phyloP scores from a whole-genome alignment of 2,888 invertebrate genomes.

The Malthinus flaveolus region DNA sequence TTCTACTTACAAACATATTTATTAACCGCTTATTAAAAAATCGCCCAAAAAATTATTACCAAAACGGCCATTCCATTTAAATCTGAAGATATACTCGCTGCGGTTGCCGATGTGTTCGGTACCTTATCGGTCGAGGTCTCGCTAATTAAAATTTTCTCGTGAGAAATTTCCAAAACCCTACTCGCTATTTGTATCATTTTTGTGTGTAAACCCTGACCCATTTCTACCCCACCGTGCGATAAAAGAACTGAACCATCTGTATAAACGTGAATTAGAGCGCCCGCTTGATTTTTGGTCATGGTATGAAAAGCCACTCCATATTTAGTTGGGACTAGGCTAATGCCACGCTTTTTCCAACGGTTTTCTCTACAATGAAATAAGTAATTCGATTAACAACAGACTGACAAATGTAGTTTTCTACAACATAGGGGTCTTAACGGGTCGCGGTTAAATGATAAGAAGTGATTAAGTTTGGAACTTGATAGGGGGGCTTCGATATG shows the following conservation, averaged over 20 bases:
- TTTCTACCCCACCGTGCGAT: slow-evolving; percentile 90
- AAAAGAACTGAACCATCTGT: slow-evolving; percentile 86
- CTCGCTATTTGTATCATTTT: slow-evolving; percentile 94
- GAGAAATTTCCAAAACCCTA: slow-evolving; percentile 68
- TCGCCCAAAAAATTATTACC: slow-evolving; percentile 47
- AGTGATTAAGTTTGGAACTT: no score
- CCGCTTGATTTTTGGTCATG: slow-evolving; percentile 79
- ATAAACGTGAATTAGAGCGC: slow-evolving; percentile 87
- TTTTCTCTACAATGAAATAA: no score
- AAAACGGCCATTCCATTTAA: slow-evolving; percentile 89
- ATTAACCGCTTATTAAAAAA: background rate
- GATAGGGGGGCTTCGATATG: no score
- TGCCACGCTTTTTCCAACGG: slow-evolving; percentile 85
- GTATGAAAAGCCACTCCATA: slow-evolving; percentile 83
- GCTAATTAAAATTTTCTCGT: slow-evolving; percentile 76
- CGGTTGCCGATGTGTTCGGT: slow-evolving; percentile 88
- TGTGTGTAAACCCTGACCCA: slow-evolving; percentile 95
- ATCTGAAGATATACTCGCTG: slow-evolving; percentile 87
- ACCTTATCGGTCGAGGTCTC: slow-evolving; percentile 90
- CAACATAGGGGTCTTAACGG: no score
- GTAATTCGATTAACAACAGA: no score
- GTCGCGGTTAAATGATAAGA: no score
- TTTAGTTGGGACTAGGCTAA: slow-evolving; percentile 79
- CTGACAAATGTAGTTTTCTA: no score
- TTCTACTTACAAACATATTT: slow-evolving; percentile 55